Base-by-base conservation (phyloP, 2,888 invertebrate genomes). In the Blastobasis lacticolella region DNA sequence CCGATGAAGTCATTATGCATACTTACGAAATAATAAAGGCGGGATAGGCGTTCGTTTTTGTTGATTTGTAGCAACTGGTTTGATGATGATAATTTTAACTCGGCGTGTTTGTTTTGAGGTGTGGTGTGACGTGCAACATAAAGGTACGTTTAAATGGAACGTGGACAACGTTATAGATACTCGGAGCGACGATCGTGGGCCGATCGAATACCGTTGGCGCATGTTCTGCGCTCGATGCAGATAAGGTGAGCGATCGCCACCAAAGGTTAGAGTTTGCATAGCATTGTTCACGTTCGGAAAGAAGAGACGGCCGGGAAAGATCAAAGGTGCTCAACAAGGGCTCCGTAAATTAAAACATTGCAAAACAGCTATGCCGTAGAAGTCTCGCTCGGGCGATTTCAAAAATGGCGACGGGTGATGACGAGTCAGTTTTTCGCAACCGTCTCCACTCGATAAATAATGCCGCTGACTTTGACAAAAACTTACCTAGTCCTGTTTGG, bases 371-470 rank as follows among this genome's bases (percentile, higher is more conserved):
- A 70, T 64, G 67, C 74, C 73, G 69, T 75, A 76, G 78, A 78
- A 71, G 82, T 76, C 73, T 70, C 75, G 78, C 74, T 72, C 68
- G 78, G 75, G 72, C 75, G 74, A 77, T 78, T 83, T 87, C 79
- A 78, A 83, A 87, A 85, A 86, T 86, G 88, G 87, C 71, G 73
- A 65, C 72, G 75, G 74, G 79, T 84, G 84, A 82, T 77, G 71
- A 75, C 76, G 74, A 79, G 81, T 84, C 67, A 82, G 81, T 88
- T 88, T 88, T 88, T 88, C 88, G 87, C 87, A 77, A 81, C 82
- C 75, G 87, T 88, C 88, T 87, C 87, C 84, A 77, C 84, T 79
- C 81, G 84, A 88, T 88, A 88, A 87, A 88, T 87, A 88, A 88
- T 86, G 84, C 78, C 81, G 82, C 76, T 77, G 80, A 77, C 85